Base-by-base conservation (phyloP, 2,797 vertebrate genomes). In the Hylomyscus alleni region DNA sequence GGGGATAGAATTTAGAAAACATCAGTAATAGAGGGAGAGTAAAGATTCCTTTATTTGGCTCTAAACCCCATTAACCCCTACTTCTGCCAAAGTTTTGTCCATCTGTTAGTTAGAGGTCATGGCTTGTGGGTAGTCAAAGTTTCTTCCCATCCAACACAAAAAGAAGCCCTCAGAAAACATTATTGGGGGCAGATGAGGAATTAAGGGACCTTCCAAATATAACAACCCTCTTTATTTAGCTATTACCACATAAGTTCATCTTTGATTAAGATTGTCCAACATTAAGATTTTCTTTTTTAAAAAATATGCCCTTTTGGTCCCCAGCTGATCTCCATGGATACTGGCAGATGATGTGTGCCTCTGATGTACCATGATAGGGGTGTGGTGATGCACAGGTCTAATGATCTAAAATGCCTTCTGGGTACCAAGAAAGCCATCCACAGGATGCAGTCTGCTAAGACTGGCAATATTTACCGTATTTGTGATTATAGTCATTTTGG, bases 71-170 rank as follows among this genome's bases (percentile, higher is more conserved):
- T 29, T 22, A 2, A 54, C 52, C 37, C 69, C 60, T 62, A 20
- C 44, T 86, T 85, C 86, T 95, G 91, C 91, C 86, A 96, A 93
- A 75, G 89, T 83, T 93, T 96, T 82, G 65, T 94, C 95, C 92
- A 96, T 90, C 65, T 65, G 62, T 65, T 31, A 31, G 62, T 65
- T 65, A 31, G 26, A 65, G 29, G 50, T 87, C 69, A 84, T n/a
- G 44, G 90, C 13, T 60, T 90, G 54, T 67, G 81, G 50, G 80
- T 10, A 40, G n/a, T 93, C 31, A 60, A 54, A 96, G 34, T 52
- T 44, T 95, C 75, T 90, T 72, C 22, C 20, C 37, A 67, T 44
- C 19, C 62, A 94, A 92, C 58, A 82, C 20, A 52, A 26, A 75
- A 60, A 12, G 20, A 75, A 80, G 13, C 20, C 40, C 34, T 69